Evolutionary conservation across 2,797 vertebrate genomes (phyloP).

Genomic region (Morus bassanus): DNA sequence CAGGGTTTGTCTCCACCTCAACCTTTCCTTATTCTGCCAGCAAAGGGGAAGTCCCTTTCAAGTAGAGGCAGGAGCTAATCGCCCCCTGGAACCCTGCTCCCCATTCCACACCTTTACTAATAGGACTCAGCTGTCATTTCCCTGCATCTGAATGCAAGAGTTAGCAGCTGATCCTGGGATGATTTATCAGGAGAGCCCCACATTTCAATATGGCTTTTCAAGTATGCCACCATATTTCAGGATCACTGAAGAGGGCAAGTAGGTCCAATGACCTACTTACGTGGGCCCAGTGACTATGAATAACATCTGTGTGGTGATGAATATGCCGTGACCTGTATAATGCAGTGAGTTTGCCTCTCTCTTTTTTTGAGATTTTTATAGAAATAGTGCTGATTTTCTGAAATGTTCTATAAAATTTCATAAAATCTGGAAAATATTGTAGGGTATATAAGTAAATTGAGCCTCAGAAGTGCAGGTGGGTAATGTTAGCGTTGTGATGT

Average conservation of each 20-base stretch:
- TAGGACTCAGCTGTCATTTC: conserved; percentile 43
- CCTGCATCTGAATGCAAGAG: conserved; percentile 1
- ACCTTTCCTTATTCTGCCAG: not conserved
- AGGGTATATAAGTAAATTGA: not conserved
- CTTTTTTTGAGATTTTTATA: not conserved
- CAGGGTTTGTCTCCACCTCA: not conserved
- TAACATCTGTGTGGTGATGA: not conserved
- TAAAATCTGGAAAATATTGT: not conserved
- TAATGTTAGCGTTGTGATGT: not conserved
- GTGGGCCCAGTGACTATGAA: not conserved
- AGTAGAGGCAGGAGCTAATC: not conserved
- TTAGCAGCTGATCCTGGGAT: conserved; percentile 23
- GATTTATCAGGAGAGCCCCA: conserved; percentile 32
- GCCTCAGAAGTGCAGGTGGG: not conserved
- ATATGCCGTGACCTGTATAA: not conserved
- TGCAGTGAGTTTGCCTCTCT: not conserved
- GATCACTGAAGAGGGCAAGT: conserved; percentile 60
- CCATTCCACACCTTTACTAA: not conserved
- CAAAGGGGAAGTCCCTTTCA: not conserved
- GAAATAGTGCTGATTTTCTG: not conserved
- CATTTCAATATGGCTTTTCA: conserved; percentile 21
- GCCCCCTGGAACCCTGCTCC: not conserved
- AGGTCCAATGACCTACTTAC: conserved; percentile 41
- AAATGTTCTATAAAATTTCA: not conserved
- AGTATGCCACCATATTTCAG: conserved; percentile 39